Conservation (phyloP, 2,888 invertebrate genomes). For the Dichetophora obliterata region DNA sequence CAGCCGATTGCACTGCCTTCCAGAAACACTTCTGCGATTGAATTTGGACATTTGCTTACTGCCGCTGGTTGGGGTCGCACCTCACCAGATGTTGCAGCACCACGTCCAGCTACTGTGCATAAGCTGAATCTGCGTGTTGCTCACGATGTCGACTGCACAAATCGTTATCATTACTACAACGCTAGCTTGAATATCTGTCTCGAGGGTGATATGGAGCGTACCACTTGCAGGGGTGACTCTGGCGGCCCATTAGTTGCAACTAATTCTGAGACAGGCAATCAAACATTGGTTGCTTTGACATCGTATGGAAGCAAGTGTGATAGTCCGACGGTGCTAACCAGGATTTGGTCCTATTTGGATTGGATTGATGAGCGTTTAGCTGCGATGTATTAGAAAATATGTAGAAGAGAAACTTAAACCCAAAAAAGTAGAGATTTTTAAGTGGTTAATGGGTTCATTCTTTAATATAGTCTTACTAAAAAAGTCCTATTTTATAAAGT, state of each 20-base stretch:
- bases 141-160: slow-evolving; percentile 35
- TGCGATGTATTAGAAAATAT: background rate
- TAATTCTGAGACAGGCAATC: slow-evolving; percentile 52
- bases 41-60: slow-evolving; percentile 35
- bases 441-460: too few relatives aligned
- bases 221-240: slow-evolving; percentile 70
- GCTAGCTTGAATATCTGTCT: slow-evolving; percentile 44
- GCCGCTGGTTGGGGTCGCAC: slow-evolving; percentile 49
- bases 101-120: slow-evolving; percentile 44
- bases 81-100: slow-evolving; percentile 42
- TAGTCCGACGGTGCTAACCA: slow-evolving; percentile 63
- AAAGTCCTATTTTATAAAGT: too few relatives aligned
- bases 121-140: slow-evolving; percentile 38
- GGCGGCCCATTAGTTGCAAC: slow-evolving; percentile 44
- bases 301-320: slow-evolving; percentile 63
- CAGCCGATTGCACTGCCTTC: slow-evolving; percentile 14
- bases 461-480: too few relatives aligned
- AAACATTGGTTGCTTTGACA: slow-evolving; percentile 58
- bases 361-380: slow-evolving; percentile 60
- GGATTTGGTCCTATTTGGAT: slow-evolving; percentile 60
- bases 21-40: background rate
- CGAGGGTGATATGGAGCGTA: slow-evolving; percentile 49
- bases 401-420: too few relatives aligned
- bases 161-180: slow-evolving; percentile 43
- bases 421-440: too few relatives aligned